A percentile compares a stretch with the other conserved stretches of the same genome.
Conservation (phyloP, 2,888 invertebrate species). For the Anoncus sp. region DNA sequence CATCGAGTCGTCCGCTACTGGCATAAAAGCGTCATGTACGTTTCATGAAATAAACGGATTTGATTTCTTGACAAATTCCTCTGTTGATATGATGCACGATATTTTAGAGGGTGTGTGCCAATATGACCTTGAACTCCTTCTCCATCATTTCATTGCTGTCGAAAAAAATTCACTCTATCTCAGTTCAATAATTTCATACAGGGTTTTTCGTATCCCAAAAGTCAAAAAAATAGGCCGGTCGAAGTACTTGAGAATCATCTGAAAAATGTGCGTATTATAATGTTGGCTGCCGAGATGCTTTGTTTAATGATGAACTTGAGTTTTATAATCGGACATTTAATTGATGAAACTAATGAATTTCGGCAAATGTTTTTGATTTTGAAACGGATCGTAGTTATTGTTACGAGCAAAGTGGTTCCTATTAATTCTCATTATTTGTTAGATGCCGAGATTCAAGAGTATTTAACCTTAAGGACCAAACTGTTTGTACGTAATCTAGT, state of each 20-base stretch:
- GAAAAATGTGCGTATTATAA: neutral
- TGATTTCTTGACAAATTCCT: neutral
- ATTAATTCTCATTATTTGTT: neutral
- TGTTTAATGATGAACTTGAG: neutral
- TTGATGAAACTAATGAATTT: neutral
- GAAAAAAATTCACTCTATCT: neutral
- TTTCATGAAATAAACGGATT: slow-evolving; percentile 1
- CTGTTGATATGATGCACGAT: slow-evolving; percentile 3
- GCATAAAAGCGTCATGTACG: neutral
- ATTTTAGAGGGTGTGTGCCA: neutral
- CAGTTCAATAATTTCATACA: neutral
- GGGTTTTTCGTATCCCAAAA: neutral
- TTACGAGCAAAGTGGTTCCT: neutral
- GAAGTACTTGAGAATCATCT: neutral
- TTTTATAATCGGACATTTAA: neutral
- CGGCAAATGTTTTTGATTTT: neutral
- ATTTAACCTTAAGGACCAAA: neutral
- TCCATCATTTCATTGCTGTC: neutral
- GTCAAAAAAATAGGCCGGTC: neutral
- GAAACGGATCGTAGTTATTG: neutral
- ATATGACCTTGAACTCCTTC: neutral
- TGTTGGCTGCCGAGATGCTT: neutral
- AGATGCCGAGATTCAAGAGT: neutral
- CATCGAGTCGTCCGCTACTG: neutral
- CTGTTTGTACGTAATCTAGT: neutral